phyloP scores from a whole-genome alignment of 2,113 vertebrate species.

The Urocolius indicus region DNA sequence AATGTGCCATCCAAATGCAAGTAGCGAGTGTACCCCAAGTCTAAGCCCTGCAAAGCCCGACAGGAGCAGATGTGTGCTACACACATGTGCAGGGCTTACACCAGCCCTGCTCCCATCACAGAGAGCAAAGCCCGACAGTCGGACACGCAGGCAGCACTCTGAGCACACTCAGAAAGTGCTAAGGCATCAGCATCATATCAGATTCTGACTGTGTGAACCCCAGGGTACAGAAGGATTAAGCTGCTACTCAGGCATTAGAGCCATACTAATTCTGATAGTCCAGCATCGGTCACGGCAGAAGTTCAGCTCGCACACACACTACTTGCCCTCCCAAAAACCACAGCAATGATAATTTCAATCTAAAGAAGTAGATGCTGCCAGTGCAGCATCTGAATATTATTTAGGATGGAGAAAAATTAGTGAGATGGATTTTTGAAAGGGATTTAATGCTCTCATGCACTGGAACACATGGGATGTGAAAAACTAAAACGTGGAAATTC shows the following conservation, averaged over 20 bases:
- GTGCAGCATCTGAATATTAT: not conserved
- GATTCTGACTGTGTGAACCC: not conserved
- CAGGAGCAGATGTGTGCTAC: accelerated
- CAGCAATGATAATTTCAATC: not conserved
- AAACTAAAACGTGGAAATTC: not conserved
- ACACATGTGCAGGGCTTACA: not conserved
- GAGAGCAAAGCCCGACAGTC: not conserved
- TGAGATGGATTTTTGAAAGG: not conserved
- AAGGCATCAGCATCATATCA: not conserved
- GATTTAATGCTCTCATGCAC: not conserved
- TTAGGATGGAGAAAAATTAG: not conserved
- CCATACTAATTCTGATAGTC: no score
- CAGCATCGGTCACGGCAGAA: no score
- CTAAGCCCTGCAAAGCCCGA: not conserved
- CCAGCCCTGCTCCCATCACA: not conserved
- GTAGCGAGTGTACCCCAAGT: not conserved
- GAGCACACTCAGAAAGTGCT: no score
- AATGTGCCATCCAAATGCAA: not conserved
- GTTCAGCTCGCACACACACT: not conserved
- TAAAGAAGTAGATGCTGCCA: not conserved
- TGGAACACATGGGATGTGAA: not conserved
- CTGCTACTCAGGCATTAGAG: not conserved
- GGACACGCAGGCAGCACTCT: not conserved
- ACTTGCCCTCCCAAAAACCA: not conserved
- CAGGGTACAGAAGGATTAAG: not conserved